These are phyloP conservation scores for Spodoptera exigua DNA, from an alignment of 2,888 invertebrate species.

Conservation along the genomic window DNA sequence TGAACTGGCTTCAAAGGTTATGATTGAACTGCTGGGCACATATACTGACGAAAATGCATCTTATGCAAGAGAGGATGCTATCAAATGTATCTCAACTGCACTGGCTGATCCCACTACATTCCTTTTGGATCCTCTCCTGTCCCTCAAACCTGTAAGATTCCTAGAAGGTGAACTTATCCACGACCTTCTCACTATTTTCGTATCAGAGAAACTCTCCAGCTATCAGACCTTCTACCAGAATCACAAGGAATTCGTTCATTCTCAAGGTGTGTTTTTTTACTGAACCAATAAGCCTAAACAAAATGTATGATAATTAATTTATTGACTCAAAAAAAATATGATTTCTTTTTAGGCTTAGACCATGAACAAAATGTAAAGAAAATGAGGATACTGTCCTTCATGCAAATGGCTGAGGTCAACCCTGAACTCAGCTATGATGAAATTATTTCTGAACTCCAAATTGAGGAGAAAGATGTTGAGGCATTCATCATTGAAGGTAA, in stretches of 20 bases:
- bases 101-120: conserved; percentile 98
- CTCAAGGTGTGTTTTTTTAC: conserved; percentile 83
- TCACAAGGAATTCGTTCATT: conserved; percentile 96
- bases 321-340: background rate
- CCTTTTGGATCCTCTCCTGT: conserved; percentile 97
- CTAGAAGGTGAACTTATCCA: conserved; percentile 98
- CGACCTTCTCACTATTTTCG: conserved; percentile 97
- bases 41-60: conserved; percentile 99
- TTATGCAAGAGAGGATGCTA: conserved; percentile 98
- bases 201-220: conserved; percentile 97
- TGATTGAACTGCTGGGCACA: conserved; percentile 98
- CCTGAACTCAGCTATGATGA: conserved; percentile 97
- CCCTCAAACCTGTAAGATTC: conserved; percentile 97
- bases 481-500: conserved; percentile 98
- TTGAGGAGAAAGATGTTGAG: conserved; percentile 96
- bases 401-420: conserved; percentile 98
- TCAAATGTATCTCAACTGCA: conserved; percentile 98
- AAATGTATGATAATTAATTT: background rate
- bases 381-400: conserved; percentile 98
- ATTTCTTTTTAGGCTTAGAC: conserved; percentile 90
- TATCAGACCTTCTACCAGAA: conserved; percentile 97
- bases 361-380: conserved; percentile 98
- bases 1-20: conserved; percentile 97
- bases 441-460: conserved; percentile 96
- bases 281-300: background rate